Evolutionary conservation across 1,140 invertebrate species (phyloP).

Genomic region (Pseudoatta argentina): DNA sequence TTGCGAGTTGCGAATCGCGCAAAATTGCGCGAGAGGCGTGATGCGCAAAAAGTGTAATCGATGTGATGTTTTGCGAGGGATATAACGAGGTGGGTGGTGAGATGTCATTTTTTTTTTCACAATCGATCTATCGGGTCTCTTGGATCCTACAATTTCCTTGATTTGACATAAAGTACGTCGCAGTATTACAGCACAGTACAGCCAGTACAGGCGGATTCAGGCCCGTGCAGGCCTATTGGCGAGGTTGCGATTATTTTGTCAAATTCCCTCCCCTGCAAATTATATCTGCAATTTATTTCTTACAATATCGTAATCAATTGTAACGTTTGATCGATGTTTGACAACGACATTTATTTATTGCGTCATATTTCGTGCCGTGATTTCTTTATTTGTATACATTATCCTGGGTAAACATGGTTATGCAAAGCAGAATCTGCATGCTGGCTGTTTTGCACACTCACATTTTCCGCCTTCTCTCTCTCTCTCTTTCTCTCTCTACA

Average conservation of each 20-base stretch:
- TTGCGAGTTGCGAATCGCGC: constrained; percentile 45
- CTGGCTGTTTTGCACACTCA: background rate
- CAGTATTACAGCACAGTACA: background rate
- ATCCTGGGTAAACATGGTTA: background rate
- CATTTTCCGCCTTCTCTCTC: too few species aligned
- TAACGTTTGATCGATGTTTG: background rate
- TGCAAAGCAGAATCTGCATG: background rate
- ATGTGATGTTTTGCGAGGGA: constrained; percentile 85
- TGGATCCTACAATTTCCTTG: constrained; percentile 6
- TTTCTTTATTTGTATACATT: background rate
- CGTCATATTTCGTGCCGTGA: background rate
- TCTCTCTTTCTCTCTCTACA: too few species aligned
- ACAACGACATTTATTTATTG: background rate
- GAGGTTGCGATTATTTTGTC: background rate
- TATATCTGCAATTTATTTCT: background rate
- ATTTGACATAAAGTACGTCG: background rate
- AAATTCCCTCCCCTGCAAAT: background rate
- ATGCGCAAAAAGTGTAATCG: constrained; percentile 77
- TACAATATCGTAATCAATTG: background rate
- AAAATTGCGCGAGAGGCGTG: constrained; percentile 50
- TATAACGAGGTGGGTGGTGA: constrained; percentile 83
- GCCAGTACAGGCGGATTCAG: background rate
- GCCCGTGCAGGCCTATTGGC: too few species aligned
- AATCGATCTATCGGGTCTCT: background rate
- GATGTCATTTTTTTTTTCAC: constrained; percentile 8